phyloP scores from a whole-genome alignment of 2,113 vertebrate genomes.

The Panurus biarmicus region DNA sequence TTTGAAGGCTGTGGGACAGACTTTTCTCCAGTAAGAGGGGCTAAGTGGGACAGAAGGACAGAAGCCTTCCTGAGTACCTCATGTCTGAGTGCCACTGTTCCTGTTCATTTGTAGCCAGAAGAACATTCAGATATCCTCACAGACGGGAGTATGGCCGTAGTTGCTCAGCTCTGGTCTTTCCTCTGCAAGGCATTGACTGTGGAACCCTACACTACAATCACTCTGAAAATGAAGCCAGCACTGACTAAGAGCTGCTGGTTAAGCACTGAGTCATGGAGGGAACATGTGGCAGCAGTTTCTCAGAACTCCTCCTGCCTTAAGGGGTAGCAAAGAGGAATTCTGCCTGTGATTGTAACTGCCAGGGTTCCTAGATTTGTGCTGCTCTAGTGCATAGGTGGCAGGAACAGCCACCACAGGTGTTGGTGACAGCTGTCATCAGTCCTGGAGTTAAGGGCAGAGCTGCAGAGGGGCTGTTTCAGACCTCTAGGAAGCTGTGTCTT shows the following conservation, averaged over 20 bases:
- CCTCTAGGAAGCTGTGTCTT: neutral
- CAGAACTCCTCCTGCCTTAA: slow-evolving; percentile 8
- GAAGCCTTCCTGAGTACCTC: neutral
- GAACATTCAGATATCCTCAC: neutral
- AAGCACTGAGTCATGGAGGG: neutral
- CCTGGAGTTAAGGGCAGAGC: neutral
- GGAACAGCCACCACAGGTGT: neutral
- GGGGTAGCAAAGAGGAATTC: slow-evolving; percentile 27
- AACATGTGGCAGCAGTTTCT: slow-evolving; percentile 22
- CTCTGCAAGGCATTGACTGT: neutral
- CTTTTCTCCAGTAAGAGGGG: neutral
- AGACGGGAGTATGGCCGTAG: neutral
- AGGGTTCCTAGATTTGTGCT: neutral
- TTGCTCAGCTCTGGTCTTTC: neutral
- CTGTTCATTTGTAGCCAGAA: neutral
- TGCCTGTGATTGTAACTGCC: neutral
- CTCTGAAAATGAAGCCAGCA: neutral
- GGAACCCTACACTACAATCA: neutral
- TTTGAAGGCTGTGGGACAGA: neutral
- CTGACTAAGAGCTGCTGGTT: neutral
- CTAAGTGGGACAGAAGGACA: neutral
- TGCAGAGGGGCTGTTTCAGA: neutral
- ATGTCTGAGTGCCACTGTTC: neutral
- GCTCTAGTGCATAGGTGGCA: neutral
- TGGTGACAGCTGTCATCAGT: neutral